phyloP scores from a whole-genome alignment of 1,140 invertebrate genomes.

The Sycophaga agraensis region DNA sequence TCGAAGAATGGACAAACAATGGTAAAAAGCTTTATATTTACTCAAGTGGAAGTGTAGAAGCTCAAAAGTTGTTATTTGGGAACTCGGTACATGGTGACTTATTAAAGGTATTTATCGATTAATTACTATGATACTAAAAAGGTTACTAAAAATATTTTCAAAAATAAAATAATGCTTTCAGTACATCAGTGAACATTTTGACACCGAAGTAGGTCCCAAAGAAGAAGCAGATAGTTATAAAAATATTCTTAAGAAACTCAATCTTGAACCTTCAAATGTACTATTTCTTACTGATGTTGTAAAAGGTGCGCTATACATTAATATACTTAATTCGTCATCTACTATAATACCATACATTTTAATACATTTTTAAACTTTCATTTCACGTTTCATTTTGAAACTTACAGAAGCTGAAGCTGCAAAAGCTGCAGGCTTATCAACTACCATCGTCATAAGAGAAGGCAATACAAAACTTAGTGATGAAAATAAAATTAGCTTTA shows the following conservation, averaged over 20 bases:
- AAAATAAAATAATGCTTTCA: slow-evolving; percentile 43
- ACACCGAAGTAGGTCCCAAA: slow-evolving; percentile 82
- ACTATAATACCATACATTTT: too few relatives aligned
- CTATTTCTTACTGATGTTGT: slow-evolving; percentile 84
- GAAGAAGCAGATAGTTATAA: slow-evolving; percentile 72
- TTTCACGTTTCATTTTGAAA: not conserved
- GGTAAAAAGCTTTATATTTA: slow-evolving; percentile 81
- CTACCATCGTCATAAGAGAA: slow-evolving; percentile 71
- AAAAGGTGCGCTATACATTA: slow-evolving; percentile 62
- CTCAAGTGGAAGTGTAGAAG: slow-evolving; percentile 88
- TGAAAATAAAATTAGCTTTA: slow-evolving; percentile 63
- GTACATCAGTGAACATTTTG: slow-evolving; percentile 81
- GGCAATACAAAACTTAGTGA: slow-evolving; percentile 72
- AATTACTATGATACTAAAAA: not conserved
- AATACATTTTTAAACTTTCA: too few relatives aligned
- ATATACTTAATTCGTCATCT: too few relatives aligned
- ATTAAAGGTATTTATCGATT: slow-evolving; percentile 58
- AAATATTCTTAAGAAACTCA: slow-evolving; percentile 72
- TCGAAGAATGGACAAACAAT: slow-evolving; percentile 69
- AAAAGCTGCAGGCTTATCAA: slow-evolving; percentile 67
- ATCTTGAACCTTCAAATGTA: slow-evolving; percentile 65
- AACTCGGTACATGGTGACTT: slow-evolving; percentile 78
- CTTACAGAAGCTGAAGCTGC: slow-evolving; percentile 80
- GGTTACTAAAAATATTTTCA: not conserved
- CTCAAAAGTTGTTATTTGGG: slow-evolving; percentile 86